phyloP scores from a whole-genome alignment of 2,797 vertebrate genomes.

The Pipistrellus kuhlii region DNA sequence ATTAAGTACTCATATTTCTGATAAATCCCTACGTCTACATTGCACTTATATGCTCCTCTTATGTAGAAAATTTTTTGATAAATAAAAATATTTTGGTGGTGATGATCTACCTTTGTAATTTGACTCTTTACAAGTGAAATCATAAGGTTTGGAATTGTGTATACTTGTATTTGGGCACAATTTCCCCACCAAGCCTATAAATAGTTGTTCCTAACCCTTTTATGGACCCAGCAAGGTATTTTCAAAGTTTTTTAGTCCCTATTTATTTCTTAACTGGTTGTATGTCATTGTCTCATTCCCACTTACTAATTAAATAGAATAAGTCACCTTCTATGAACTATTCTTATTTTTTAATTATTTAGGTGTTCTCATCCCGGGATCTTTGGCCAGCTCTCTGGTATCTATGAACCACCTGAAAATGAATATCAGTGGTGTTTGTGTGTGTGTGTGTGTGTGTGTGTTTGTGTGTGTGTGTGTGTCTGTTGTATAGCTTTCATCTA shows the following conservation, averaged over 20 bases:
- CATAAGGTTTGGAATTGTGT: background rate
- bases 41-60: background rate
- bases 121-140: background rate
- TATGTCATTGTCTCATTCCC: background rate
- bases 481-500: background rate
- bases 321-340: background rate
- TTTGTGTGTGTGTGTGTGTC: background rate
- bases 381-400: background rate
- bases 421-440: background rate
- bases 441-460: background rate
- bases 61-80: background rate
- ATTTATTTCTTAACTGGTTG: background rate
- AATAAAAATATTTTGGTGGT: background rate
- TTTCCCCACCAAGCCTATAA: background rate
- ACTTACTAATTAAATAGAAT: background rate
- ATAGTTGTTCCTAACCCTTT: background rate
- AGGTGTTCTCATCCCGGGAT: background rate
- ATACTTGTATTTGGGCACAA: background rate
- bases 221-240: background rate
- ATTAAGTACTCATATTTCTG: background rate
- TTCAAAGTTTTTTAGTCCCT: background rate
- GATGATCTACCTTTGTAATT: background rate
- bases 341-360: background rate
- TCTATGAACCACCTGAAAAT: background rate
- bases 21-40: background rate